Evolutionary conservation across 2,797 vertebrate genomes (phyloP), one percentile per base, ranked within the genome.

Genomic region (Aeoliscus strigatus): DNA sequence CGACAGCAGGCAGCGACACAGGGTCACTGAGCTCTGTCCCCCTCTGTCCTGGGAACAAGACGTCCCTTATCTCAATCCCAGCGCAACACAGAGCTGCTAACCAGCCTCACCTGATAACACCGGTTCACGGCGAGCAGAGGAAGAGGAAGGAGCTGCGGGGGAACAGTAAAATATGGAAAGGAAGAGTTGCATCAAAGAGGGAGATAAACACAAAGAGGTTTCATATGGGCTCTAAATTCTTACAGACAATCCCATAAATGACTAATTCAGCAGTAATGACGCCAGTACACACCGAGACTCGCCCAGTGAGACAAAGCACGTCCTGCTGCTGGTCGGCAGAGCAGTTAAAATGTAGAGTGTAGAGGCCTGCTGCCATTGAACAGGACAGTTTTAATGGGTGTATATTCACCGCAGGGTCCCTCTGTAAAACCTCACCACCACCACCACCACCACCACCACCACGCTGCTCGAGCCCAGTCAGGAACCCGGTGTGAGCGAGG

Each of bases 31-130:
- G 27, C 3, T 6, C 13, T 56, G 35, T 14, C 23, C 16, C 15
- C 1, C 8, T 0, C 13, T 27, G 28, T 14, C 57, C 56, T 29
- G 66, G 60, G 73, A 77, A 69, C 11, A 16, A 66, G 51, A 46
- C 51, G 10, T 21, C 13, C 33, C 69, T 84, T 84, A 83, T 86
- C 80, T 79, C 51, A 56, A 57, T 61, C 62, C 52, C 67, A 66
- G 65, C 13, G 3, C 14, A 46, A 78, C 79, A 62, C 49, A 26
- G 53, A 62, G 32, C 55, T 65, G 66, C 61, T 61, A 77, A 75
- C 26, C 39, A 47, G 21, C 46, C 37, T 63, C 65, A 65, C 50
- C 79, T 77, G 81, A 84, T 84, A 83, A 77, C 47, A 62, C 39
- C 1, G 27, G 47, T 39, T 39, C 21, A 43, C 28, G 41, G 36